phyloP scores from a whole-genome alignment of 2,888 invertebrate genomes.

The Drosophila formosana region DNA sequence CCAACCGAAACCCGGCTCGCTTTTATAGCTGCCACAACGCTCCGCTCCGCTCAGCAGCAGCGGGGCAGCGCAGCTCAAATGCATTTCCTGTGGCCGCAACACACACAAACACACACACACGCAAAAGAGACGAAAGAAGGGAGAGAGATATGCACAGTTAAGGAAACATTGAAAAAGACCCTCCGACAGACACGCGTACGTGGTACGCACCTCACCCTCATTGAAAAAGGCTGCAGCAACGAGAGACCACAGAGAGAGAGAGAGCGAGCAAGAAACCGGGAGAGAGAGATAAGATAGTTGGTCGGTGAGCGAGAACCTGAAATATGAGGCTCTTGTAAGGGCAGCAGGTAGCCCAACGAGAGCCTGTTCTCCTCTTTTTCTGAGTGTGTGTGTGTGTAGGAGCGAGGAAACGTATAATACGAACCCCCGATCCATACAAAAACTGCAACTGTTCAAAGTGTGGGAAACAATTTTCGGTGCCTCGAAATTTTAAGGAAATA shows the following conservation, averaged over 20 bases:
- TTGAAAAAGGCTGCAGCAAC: constrained; percentile 31
- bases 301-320: constrained; percentile 66
- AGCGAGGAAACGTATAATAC: constrained; percentile 60
- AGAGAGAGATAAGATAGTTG: constrained; percentile 38
- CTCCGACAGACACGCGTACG: constrained; percentile 70
- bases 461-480: constrained; percentile 83
- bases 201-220: constrained; percentile 72
- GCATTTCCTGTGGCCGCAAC: constrained; percentile 72
- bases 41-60: constrained; percentile 21
- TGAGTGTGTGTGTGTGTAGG: constrained; percentile 40
- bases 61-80: constrained; percentile 53
- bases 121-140: constrained; percentile 30
- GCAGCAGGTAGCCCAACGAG: constrained; percentile 59
- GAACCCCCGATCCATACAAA: constrained; percentile 58
- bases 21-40: constrained; percentile 80
- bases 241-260: constrained; percentile 19
- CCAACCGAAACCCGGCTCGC: constrained; percentile 63
- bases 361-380: constrained; percentile 39
- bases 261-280: constrained; percentile 33
- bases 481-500: constrained; percentile 75
- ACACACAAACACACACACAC: constrained; percentile 34
- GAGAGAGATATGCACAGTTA: constrained; percentile 44
- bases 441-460: constrained; percentile 80
- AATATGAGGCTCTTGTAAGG: constrained; percentile 67
- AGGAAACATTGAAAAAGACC: constrained; percentile 63